Base-by-base conservation (phyloP, 2,113 vertebrate species). In the Melanerpes aurifrons region DNA sequence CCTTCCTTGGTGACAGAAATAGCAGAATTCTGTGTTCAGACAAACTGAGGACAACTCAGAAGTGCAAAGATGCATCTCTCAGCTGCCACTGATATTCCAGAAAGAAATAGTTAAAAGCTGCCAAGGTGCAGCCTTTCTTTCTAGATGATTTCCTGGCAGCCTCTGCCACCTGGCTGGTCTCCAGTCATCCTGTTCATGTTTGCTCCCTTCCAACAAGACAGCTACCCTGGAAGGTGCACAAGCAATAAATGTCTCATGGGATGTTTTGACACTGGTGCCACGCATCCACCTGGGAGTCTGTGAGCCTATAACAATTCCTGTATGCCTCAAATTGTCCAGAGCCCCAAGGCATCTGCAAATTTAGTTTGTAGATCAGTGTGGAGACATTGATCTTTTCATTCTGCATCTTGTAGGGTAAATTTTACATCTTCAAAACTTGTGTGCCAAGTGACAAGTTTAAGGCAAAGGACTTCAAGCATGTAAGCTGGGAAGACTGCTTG, bases 221-320 rank as follows among this genome's bases (percentile, higher is more conserved):
- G 13, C 20, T 9, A 12, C 20, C 31, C 12, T 40, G 53, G 70
- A 13, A 56, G 28, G 17, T 54, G 87, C 50, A 45, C 29, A 70
- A 31, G 15, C 2, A 2, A 35, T 45, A 69, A 29, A 16, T 53
- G 21, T 20, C n/a, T 79, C 17, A 12, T 1, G 6, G 28, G 7
- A 45, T 25, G 19, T 53, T 63, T 47, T 48, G 25, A 20, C 2
- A 2, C 24, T 45, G 22, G 15, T 66, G 22, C 9, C 3, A 4
- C 32, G 6, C 10, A 12, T 54, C 43, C 22, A 47, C 0, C 37
- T 29, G 16, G 3, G 4, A 1, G 4, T 15, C 24, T 43, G 9
- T 24, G 21, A 69, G 15, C 3, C 29, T 32, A 1, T 21, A 63
- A 18, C 18, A 63, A 20, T 31, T 78, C 26, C 29, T 56, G 9